These are phyloP conservation scores for Neocrepidodera transversa DNA, from an alignment of 2,888 invertebrate genomes.

Conservation along the genomic window DNA sequence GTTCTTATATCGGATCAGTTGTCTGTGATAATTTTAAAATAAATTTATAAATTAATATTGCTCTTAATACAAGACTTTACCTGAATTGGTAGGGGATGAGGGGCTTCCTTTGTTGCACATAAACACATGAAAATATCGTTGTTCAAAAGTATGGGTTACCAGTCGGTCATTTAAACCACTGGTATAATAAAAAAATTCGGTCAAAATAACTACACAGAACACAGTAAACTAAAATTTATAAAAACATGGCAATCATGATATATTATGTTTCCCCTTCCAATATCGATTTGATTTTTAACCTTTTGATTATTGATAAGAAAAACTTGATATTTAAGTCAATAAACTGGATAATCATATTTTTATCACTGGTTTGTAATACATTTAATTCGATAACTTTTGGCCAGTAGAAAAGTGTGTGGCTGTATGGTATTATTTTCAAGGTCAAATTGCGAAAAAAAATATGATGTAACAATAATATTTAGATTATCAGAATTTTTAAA, in stretches of 20 bases:
- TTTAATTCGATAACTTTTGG: conserved; percentile 17
- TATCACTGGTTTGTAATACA: conserved; percentile 8
- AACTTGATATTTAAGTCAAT: conserved; percentile 16
- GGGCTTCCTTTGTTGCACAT: conserved; percentile 32
- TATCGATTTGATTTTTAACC: conserved; percentile 14
- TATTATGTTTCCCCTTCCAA: conserved; percentile 6
- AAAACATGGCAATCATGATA: too few relatives aligned
- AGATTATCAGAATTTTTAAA: too few relatives aligned
- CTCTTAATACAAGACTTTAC: too few relatives aligned
- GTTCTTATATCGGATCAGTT: too few relatives aligned
- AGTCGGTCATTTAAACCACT: conserved; percentile 39
- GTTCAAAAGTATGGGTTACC: conserved; percentile 30
- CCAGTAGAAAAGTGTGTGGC: neutral
- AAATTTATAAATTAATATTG: too few relatives aligned
- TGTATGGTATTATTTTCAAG: neutral
- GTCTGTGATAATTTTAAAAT: too few relatives aligned
- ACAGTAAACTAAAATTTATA: conserved; percentile 13
- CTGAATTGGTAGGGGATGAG: conserved; percentile 32
- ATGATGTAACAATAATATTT: neutral
- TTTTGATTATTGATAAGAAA: conserved; percentile 18
- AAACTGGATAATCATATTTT: conserved; percentile 8
- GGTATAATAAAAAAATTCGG: conserved; percentile 17
- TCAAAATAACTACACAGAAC: conserved; percentile 7
- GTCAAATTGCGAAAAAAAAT: conserved; percentile 1
- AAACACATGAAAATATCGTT: conserved; percentile 42